phyloP scores from a whole-genome alignment of 2,113 vertebrate genomes.

The Gallinago paraguaiae region DNA sequence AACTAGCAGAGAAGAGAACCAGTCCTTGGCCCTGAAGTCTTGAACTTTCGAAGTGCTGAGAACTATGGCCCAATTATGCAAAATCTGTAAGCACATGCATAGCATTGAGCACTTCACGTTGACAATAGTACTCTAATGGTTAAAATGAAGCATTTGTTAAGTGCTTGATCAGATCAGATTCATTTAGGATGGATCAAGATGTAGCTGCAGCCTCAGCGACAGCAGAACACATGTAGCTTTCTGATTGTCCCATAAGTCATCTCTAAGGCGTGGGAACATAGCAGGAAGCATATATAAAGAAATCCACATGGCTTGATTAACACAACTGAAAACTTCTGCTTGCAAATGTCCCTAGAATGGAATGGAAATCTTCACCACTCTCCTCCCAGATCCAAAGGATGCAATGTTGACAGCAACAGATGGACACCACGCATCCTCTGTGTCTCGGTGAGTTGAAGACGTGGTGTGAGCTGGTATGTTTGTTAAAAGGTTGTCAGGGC shows the following conservation, averaged over 20 bases:
- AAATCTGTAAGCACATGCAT: neutral
- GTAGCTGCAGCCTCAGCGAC: neutral
- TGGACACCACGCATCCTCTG: neutral
- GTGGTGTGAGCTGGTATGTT: neutral
- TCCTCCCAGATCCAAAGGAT: conserved; percentile 60
- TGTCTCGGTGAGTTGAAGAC: neutral
- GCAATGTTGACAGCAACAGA: conserved; percentile 68
- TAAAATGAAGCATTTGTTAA: neutral
- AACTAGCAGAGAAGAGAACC: neutral
- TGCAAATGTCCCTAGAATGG: conserved; percentile 52
- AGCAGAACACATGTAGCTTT: neutral
- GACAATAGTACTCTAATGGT: neutral
- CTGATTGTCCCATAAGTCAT: neutral
- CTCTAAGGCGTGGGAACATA: neutral
- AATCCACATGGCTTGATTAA: neutral
- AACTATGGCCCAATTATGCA: neutral
- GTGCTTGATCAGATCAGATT: neutral
- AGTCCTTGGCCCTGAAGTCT: neutral
- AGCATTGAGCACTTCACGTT: neutral
- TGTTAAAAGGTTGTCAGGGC: conserved; percentile 15
- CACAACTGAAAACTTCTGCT: neutral
- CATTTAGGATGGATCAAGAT: neutral
- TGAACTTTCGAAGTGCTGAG: neutral
- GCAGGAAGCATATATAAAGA: neutral
- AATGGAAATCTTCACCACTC: conserved; percentile 74